Evolutionary conservation across 2,797 vertebrate genomes (phyloP).

Genomic region (Enteromius afrohamiltoni): DNA sequence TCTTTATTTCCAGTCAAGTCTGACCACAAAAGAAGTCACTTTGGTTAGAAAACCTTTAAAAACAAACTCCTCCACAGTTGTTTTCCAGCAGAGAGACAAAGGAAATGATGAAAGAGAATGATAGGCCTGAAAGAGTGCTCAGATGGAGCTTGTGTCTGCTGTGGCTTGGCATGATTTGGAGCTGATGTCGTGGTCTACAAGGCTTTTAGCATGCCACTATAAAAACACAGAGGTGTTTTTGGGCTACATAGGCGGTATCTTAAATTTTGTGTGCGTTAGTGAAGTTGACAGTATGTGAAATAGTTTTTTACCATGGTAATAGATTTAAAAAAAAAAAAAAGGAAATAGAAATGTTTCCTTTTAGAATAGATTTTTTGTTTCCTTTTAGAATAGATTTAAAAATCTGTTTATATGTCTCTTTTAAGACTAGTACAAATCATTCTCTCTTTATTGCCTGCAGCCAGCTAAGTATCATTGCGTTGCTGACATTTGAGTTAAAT

Average conservation of each 20-base stretch:
- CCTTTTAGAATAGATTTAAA: background rate
- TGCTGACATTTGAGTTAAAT: background rate
- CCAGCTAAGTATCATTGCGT: background rate
- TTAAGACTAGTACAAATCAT: background rate
- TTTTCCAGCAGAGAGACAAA: background rate
- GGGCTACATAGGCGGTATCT: background rate
- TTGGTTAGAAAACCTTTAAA: conserved; percentile 18
- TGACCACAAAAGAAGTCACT: background rate
- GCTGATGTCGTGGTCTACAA: conserved; percentile 4
- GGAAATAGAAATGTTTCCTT: background rate
- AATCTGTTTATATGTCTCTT: background rate
- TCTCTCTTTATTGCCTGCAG: background rate
- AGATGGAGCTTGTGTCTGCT: background rate
- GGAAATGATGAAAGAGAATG: background rate
- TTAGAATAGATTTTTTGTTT: background rate
- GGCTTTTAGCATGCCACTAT: background rate
- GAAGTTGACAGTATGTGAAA: background rate
- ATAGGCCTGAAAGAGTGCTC: background rate
- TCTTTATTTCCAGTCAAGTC: conserved; percentile 10
- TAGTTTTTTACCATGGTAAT: no score
- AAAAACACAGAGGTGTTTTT: conserved; percentile 1
- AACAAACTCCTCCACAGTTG: background rate
- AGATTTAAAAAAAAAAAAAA: background rate
- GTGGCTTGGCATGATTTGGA: background rate
- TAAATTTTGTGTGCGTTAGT: background rate